Base-by-base conservation (phyloP, 2,888 invertebrate species). In the Meteorus cinctellus region DNA sequence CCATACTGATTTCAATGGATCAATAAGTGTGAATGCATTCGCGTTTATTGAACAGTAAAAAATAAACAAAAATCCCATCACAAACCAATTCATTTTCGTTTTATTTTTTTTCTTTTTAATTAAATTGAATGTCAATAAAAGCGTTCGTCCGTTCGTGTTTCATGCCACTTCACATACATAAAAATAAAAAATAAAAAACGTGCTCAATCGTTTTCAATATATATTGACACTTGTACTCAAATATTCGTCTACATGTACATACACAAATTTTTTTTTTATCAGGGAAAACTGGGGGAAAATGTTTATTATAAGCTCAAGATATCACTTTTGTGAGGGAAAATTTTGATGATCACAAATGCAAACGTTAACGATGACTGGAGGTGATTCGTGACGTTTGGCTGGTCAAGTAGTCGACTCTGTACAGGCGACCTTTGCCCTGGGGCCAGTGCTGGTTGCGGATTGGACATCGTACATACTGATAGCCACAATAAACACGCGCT, bases 401-500 rank as follows among this genome's bases (percentile, higher is more conserved):
- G 82, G 83, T 85, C 82, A 84, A 85, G 87, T 85, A 86, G 83
- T 81, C 81, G 79, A 81, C 82, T 83, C 80, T 80, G 79, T 81
- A 78, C 75, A 80, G 77, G 72, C 82, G 87, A 86, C 87, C 87
- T 87, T 87, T 87, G 87, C 82, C 83, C 87, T 82, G 75, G 59
- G 78, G 81, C 79, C 80, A 82, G 82, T 79, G 83, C 83, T 81
- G 79, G 82, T 78, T 81, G 81, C 84, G 81, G 86, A 87, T 87
- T 86, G 86, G 87, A 86, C 83, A 82, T 79, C 81, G 81, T 79
- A 74, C 75, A 31, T 60, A 63, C 80, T 83, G 85, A 84, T 87
- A 87, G 87, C 87, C 82, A 78, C 79, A 75, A 41, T 80, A 82
- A 87, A 81, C 87, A 87, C 87, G 87, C 85, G 84, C 81, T 83